Conservation (phyloP, 1,140 invertebrate species). For the Drosophila hydei region DNA sequence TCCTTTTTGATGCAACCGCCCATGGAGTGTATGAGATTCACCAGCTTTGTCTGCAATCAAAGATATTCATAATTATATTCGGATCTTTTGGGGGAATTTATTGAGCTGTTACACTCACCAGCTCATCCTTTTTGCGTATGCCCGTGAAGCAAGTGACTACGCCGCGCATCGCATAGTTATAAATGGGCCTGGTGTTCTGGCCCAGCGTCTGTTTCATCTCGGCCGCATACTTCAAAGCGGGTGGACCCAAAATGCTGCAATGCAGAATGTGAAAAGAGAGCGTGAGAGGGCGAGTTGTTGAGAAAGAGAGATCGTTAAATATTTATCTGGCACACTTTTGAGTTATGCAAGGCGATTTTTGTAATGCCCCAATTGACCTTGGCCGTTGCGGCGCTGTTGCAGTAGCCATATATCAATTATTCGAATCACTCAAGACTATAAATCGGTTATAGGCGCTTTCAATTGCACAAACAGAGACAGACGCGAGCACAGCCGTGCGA, state of each 20-base stretch:
- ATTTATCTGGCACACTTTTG: slow-evolving; percentile 80
- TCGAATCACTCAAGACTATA: slow-evolving; percentile 33
- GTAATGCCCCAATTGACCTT: slow-evolving; percentile 74
- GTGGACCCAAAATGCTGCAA: slow-evolving; percentile 89
- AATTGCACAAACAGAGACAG: slow-evolving; percentile 1
- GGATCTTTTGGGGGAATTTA: not conserved
- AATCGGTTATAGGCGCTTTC: slow-evolving; percentile 30
- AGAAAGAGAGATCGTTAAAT: slow-evolving; percentile 59
- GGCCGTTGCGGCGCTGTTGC: slow-evolving; percentile 30
- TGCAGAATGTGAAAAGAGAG: not conserved
- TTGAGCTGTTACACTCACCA: slow-evolving; percentile 86
- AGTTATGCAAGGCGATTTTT: slow-evolving; percentile 77
- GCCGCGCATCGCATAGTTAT: slow-evolving; percentile 93
- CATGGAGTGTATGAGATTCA: slow-evolving; percentile 96
- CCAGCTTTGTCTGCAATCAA: slow-evolving; percentile 88
- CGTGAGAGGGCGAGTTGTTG: slow-evolving; percentile 14
- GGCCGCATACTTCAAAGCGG: slow-evolving; percentile 90
- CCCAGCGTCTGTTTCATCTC: slow-evolving; percentile 88
- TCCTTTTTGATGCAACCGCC: slow-evolving; percentile 96
- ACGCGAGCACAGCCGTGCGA: slow-evolving; percentile 26
- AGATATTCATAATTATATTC: not conserved
- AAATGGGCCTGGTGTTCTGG: slow-evolving; percentile 91
- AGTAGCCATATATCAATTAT: slow-evolving; percentile 35
- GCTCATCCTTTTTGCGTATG: slow-evolving; percentile 93
- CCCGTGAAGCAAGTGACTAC: slow-evolving; percentile 95